Evolutionary conservation across 2,113 vertebrate species (phyloP).

Genomic region (Pipra filicauda): DNA sequence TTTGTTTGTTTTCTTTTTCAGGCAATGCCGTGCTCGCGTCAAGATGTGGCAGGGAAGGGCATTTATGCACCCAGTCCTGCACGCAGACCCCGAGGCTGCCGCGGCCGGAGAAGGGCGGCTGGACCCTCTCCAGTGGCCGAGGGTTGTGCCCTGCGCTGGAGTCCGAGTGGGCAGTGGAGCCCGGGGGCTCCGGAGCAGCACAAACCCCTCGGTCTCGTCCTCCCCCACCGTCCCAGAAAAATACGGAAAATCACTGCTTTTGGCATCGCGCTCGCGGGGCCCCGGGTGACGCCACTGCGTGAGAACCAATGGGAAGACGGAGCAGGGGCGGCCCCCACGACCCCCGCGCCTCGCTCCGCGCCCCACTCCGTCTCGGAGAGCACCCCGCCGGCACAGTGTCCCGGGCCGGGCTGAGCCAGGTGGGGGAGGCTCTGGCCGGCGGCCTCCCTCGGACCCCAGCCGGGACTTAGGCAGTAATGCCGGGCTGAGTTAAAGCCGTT

Average conservation of each 20-base stretch:
- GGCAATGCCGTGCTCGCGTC: rapidly evolving
- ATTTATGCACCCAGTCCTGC: not conserved
- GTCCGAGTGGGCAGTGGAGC: not conserved
- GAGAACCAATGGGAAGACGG: not conserved
- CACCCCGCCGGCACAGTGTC: not conserved
- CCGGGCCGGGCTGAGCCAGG: not conserved
- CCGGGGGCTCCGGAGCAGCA: not conserved
- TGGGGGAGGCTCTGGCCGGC: not conserved
- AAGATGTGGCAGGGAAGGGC: not conserved
- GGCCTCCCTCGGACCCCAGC: not conserved
- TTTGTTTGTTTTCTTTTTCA: not conserved
- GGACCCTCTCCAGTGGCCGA: rapidly evolving
- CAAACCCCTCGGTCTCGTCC: not conserved
- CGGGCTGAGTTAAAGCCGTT: not conserved
- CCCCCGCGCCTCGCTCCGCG: not conserved
- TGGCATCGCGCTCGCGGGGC: not conserved
- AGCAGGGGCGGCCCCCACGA: not conserved
- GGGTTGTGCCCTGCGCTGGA: not conserved
- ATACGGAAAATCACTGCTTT: not conserved
- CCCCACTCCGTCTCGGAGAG: not conserved
- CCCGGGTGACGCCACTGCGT: not conserved
- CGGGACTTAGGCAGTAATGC: not conserved
- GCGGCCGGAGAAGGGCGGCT: not conserved
- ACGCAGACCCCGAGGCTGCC: not conserved
- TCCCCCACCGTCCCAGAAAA: not conserved